These are phyloP conservation scores for Poecilia picta DNA, from an alignment of 2,797 vertebrate genomes.

Conservation along the genomic window DNA sequence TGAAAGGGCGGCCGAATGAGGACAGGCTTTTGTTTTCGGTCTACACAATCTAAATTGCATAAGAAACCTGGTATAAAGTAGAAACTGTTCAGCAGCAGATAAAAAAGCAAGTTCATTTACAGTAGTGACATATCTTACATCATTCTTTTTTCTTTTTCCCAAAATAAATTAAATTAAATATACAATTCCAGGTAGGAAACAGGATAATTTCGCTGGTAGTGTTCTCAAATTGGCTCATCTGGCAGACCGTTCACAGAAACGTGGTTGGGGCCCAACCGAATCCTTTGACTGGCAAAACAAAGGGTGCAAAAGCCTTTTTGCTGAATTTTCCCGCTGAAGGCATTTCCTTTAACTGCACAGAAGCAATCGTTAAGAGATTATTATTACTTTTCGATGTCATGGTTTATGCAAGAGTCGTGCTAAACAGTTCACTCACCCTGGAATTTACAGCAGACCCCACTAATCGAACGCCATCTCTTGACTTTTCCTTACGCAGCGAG, in stretches of 20 bases:
- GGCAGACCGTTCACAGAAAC: slow-evolving; percentile 73
- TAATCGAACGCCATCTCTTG: slow-evolving; percentile 87
- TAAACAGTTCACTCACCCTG: slow-evolving; percentile 67
- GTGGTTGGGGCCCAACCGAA: slow-evolving; percentile 67
- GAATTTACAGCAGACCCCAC: slow-evolving; percentile 59
- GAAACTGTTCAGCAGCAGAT: slow-evolving; percentile 86
- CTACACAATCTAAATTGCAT: slow-evolving; percentile 84
- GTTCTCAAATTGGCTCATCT: slow-evolving; percentile 79
- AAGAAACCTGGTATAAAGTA: slow-evolving; percentile 87
- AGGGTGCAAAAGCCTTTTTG: slow-evolving; percentile 77
- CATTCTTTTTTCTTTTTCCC: slow-evolving; percentile 59
- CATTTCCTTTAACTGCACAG: slow-evolving; percentile 74
- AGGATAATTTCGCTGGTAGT: slow-evolving; percentile 78
- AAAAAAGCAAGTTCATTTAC: slow-evolving; percentile 87
- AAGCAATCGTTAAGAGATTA: slow-evolving; percentile 1
- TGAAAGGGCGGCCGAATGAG: slow-evolving; percentile 56
- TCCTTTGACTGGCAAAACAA: slow-evolving; percentile 82
- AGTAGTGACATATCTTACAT: slow-evolving; percentile 87
- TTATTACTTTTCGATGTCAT: neutral
- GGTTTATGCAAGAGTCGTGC: neutral
- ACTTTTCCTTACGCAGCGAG: slow-evolving; percentile 86
- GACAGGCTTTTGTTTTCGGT: slow-evolving; percentile 69
- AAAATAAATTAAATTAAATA: slow-evolving; percentile 87
- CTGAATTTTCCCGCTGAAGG: slow-evolving; percentile 75
- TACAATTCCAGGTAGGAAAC: slow-evolving; percentile 83